phyloP scores from a whole-genome alignment of 2,888 invertebrate species.

The Philonicus albiceps region DNA sequence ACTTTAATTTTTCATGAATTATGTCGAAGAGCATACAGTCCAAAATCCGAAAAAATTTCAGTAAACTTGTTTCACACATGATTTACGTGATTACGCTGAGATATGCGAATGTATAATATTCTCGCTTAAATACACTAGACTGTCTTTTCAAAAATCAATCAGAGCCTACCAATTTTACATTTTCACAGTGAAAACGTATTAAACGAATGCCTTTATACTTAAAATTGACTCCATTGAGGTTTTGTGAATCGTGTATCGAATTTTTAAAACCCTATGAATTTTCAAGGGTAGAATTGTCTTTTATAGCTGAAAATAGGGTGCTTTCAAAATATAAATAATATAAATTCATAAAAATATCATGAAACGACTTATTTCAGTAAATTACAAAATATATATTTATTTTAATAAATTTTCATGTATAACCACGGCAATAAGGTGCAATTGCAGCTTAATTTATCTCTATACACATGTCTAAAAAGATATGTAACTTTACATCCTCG shows the following conservation, averaged over 20 bases:
- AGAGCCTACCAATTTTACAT: neutral
- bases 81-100: neutral
- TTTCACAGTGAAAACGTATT: neutral
- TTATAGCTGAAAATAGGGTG: too few species aligned
- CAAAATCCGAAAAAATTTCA: neutral
- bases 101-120: neutral
- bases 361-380: too few species aligned
- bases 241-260: neutral
- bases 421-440: too few species aligned
- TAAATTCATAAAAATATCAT: too few species aligned
- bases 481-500: too few species aligned
- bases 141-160: neutral
- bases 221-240: neutral
- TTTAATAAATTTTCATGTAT: too few species aligned
- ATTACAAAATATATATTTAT: too few species aligned
- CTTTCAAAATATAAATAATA: too few species aligned
- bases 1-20: neutral
- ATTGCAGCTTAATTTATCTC: too few species aligned
- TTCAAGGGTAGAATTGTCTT: neutral
- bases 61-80: neutral
- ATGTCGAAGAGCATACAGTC: neutral
- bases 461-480: too few species aligned
- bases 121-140: neutral
- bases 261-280: neutral
- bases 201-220: neutral